Conservation (phyloP, 2,797 vertebrate genomes). For the Astyanax mexicanus region DNA sequence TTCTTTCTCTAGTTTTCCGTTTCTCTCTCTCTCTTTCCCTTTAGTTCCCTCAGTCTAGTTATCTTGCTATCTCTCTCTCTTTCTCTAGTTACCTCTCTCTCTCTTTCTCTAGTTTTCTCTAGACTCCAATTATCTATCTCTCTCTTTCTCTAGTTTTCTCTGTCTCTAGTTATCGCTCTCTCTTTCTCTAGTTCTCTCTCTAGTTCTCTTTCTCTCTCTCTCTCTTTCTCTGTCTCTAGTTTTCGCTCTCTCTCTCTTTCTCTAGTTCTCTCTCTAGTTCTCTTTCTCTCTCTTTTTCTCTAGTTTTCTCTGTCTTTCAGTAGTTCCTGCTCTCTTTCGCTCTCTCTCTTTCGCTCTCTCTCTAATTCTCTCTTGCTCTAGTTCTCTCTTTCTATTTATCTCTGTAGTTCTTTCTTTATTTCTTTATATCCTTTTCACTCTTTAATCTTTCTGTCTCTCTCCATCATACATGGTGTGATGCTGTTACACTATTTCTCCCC, state of each 20-base stretch:
- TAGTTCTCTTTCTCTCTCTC: too few species aligned
- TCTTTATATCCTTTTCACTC: not conserved
- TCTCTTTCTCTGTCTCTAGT: not conserved
- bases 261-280: not conserved
- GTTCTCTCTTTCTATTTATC: not conserved
- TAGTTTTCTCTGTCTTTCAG: not conserved
- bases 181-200: too few species aligned
- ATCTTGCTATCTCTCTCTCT: not conserved
- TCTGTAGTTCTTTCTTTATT: not conserved
- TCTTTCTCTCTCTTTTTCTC: not conserved
- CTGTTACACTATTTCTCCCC: too few species aligned
- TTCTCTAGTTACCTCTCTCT: not conserved
- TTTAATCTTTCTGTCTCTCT: not conserved
- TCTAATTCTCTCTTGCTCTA: not conserved
- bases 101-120: not conserved
- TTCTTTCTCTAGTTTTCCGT: not conserved
- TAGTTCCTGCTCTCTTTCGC: not conserved
- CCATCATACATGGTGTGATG: too few species aligned
- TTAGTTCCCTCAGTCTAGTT: too few species aligned
- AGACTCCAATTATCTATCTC: too few species aligned
- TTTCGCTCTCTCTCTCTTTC: not conserved
- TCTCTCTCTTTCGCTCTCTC: not conserved
- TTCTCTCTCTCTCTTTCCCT: too few species aligned
- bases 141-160: too few species aligned
- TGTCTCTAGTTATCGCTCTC: too few species aligned